These are phyloP conservation scores for Oceanodroma tethys DNA, from an alignment of 2,113 vertebrate species.

Conservation along the genomic window DNA sequence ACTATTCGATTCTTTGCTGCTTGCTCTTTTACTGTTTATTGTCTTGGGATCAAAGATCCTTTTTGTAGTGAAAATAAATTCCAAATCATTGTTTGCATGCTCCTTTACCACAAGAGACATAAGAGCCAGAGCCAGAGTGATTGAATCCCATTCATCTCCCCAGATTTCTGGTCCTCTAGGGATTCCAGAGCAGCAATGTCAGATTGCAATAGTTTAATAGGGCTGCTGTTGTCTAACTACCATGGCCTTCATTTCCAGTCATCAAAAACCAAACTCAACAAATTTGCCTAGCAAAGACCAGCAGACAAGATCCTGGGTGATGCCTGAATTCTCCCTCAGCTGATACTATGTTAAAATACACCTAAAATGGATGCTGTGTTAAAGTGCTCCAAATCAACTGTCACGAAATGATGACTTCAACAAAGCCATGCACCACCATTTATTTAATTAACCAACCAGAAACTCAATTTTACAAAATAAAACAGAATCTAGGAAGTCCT, in stretches of 20 bases:
- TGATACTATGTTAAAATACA: background rate
- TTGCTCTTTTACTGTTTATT: slow-evolving; percentile 3
- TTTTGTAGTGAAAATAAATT: slow-evolving; percentile 18
- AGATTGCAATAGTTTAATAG: background rate
- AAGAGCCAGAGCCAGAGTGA: background rate
- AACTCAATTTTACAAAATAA: background rate
- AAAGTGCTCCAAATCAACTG: background rate
- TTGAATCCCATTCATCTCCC: background rate
- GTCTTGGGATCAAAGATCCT: slow-evolving; percentile 8
- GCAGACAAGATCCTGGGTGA: background rate
- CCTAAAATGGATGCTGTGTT: background rate
- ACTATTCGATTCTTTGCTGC: background rate
- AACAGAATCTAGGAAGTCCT: background rate
- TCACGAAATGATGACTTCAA: background rate
- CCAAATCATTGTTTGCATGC: background rate
- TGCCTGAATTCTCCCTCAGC: background rate
- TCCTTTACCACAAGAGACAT: background rate
- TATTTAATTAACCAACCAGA: background rate
- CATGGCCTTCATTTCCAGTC: background rate
- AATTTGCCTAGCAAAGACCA: background rate
- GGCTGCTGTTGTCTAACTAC: background rate
- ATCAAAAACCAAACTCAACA: background rate
- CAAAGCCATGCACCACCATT: background rate
- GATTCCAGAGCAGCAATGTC: background rate
- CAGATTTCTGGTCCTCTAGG: background rate